phyloP scores from a whole-genome alignment of 2,797 vertebrate species.

The Phataginus tricuspis region DNA sequence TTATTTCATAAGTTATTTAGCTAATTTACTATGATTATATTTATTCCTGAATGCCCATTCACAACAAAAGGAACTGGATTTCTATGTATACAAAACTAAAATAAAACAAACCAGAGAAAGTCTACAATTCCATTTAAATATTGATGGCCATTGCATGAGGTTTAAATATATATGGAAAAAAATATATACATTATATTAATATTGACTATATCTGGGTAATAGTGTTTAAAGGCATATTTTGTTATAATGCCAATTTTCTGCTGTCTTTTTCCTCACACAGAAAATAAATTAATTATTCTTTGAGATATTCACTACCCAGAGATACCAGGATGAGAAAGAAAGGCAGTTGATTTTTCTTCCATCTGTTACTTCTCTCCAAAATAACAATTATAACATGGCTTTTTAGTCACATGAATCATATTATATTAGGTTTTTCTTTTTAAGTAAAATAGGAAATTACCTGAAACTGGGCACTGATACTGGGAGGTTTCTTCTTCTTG shows the following conservation, averaged over 20 bases:
- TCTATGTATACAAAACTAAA: background rate
- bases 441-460: constrained; percentile 82
- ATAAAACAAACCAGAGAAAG: background rate
- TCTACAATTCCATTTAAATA: background rate
- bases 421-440: background rate
- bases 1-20: background rate
- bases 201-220: background rate
- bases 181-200: background rate
- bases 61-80: background rate
- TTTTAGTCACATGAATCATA: constrained; percentile 2
- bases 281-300: background rate
- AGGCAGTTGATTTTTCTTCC: background rate
- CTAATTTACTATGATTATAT: background rate
- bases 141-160: background rate
- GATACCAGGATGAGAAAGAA: background rate
- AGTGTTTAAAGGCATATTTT: background rate
- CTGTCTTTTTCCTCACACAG: background rate
- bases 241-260: background rate
- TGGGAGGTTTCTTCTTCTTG: constrained; percentile 99
- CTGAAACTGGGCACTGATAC: constrained; percentile 99
- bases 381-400: background rate
- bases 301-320: background rate
- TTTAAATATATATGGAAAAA: background rate
- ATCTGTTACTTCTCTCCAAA: background rate
- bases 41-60: background rate